These are phyloP conservation scores for Tragelaphus imberbis DNA, from an alignment of 2,113 vertebrate genomes.

Conservation along the genomic window DNA sequence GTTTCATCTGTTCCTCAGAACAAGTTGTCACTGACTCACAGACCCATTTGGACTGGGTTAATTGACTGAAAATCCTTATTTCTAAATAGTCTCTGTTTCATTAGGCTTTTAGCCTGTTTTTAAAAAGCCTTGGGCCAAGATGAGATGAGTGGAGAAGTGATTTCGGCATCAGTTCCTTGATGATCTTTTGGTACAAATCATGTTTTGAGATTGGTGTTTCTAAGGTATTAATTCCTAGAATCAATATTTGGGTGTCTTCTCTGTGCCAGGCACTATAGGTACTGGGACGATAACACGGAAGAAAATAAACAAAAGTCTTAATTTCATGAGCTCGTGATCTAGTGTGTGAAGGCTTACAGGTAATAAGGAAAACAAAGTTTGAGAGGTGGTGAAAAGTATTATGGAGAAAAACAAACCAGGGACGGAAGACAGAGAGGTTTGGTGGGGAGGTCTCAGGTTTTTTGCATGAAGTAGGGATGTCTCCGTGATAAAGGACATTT, in stretches of 20 bases:
- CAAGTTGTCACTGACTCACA: slow-evolving; percentile 22
- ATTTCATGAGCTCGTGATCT: neutral
- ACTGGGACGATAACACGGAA: neutral
- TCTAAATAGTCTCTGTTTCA: slow-evolving; percentile 41
- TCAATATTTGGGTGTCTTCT: neutral
- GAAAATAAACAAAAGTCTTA: neutral
- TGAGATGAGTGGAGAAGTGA: neutral
- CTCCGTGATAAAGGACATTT: neutral
- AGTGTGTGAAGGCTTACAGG: neutral
- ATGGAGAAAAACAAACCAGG: neutral
- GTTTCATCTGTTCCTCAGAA: slow-evolving; percentile 1
- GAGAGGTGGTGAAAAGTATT: neutral
- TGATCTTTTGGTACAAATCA: neutral
- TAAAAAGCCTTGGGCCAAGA: neutral
- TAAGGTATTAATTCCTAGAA: neutral
- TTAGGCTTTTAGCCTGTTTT: slow-evolving; percentile 13
- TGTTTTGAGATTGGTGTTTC: neutral
- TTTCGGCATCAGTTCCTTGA: neutral
- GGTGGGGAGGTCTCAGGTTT: neutral
- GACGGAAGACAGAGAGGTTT: neutral
- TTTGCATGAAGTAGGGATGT: neutral
- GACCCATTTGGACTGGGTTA: slow-evolving; percentile 27
- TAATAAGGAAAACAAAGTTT: neutral
- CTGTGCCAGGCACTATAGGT: neutral
- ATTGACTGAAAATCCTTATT: slow-evolving; percentile 33